Conservation (phyloP, 2,888 invertebrate genomes). For the Stenurella melanura region DNA sequence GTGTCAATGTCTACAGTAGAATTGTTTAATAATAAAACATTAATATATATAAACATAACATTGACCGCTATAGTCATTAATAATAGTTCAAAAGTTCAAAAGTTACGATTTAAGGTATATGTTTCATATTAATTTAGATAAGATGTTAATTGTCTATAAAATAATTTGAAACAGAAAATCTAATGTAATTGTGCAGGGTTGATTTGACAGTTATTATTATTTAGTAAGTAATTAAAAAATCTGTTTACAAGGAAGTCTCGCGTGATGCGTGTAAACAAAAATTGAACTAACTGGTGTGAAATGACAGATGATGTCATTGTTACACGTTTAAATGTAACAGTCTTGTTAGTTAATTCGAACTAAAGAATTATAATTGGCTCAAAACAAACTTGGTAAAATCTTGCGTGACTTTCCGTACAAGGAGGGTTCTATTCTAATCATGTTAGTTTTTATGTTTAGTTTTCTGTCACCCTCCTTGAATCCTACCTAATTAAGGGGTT, state of each 20-base stretch:
- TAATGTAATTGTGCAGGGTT: too few relatives aligned
- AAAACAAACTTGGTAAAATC: neutral
- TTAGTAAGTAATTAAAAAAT: neutral
- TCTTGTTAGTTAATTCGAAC: neutral
- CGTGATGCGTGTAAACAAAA: slow-evolving; percentile 2
- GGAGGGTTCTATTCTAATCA: neutral
- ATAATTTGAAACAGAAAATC: too few relatives aligned
- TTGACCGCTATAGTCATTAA: too few relatives aligned
- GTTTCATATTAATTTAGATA: too few relatives aligned
- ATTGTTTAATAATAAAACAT: too few relatives aligned
- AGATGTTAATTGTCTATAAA: too few relatives aligned
- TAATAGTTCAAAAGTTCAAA: too few relatives aligned
- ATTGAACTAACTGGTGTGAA: neutral
- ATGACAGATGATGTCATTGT: neutral
- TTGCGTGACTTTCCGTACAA: slow-evolving; percentile 5
- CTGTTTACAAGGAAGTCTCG: neutral
- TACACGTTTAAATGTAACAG: slow-evolving; percentile 2
- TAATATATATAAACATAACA: too few relatives aligned
- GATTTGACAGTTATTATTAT: neutral
- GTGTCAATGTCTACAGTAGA: too few relatives aligned
- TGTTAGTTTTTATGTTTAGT: neutral
- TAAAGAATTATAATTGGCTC: neutral
- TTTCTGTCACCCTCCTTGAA: neutral
- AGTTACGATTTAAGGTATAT: too few relatives aligned
- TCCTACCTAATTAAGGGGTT: neutral